Evolutionary conservation across 1,140 invertebrate genomes (phyloP), one percentile per base, ranked within the genome.

Genomic region (Lysiphlebus fabarum): DNA sequence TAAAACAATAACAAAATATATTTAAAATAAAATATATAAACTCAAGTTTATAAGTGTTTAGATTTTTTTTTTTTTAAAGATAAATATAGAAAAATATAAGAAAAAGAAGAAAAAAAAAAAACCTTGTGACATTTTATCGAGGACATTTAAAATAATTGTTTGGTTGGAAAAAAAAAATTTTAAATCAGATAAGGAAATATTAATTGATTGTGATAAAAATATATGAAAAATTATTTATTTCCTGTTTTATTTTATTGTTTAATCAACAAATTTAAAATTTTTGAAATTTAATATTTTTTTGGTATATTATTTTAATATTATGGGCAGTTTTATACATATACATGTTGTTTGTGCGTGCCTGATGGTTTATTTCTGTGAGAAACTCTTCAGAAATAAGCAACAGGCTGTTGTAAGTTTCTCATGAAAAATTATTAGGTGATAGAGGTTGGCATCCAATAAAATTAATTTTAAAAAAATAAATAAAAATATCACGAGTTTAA

Each of bases 151-250:
- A n/a, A n/a, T n/a, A n/a, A n/a, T n/a, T 26, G 17, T 26, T 26
- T 26, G 2, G 17, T 26, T 4, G 4, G 1, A 26, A 26, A 2
- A 2, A n/a, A 8, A n/a, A 42, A n/a, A 42, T 42, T 17, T 4
- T 6, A 49, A 49, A 49, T 49, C 47, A 34, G 33, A 0, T 49
- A 49, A 49, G 47, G 47, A 49, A 34, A 49, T 34, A 49, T 49
- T 49, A 49, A 49, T 49, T 49, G 33, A 49, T 49, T 5, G 47
- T 34, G 17, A 26, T 26, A 34, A n/a, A 49, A 49, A 49, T 4
- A 26, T 7, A 34, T 49, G 47, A 26, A 49, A n/a, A 49, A 49
- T 49, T 37, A 49, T 49, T 49, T 34, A 34, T 26, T 49, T 49
- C 47, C 47, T 47, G 12, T 47, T 17, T 6, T n/a, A 2, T 34